These are phyloP conservation scores for Sanderia malayensis DNA, from an alignment of 30 jellyfish, hydroid and myxozoan genomes.

Conservation along the genomic window DNA sequence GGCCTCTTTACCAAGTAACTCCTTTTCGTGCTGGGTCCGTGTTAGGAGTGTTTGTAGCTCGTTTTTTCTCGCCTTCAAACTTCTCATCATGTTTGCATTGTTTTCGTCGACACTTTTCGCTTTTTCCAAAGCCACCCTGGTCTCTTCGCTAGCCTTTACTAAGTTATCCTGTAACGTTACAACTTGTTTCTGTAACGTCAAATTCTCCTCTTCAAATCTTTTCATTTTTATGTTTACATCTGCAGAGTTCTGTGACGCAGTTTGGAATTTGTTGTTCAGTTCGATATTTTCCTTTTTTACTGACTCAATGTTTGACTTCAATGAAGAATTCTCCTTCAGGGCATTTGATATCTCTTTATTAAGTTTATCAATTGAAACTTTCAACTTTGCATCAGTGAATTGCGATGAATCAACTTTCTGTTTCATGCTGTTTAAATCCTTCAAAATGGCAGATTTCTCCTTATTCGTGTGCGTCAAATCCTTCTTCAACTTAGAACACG, in stretches of 20 bases:
- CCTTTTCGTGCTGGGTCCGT: constrained; percentile 54
- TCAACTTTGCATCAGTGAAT: constrained; percentile 16
- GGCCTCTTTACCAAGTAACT: constrained; percentile 55
- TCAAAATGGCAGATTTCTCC: constrained; percentile 26
- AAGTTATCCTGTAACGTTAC: constrained; percentile 57
- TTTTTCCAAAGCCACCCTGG: constrained; percentile 31
- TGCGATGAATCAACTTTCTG: background rate
- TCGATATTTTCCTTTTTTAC: constrained; percentile 63
- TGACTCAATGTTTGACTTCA: constrained; percentile 40
- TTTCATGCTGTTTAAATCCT: constrained; percentile 15
- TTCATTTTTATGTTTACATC: constrained; percentile 14
- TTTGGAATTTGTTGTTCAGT: constrained; percentile 36
- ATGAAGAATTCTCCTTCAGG: constrained; percentile 48
- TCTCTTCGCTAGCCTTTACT: constrained; percentile 46
- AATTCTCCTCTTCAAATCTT: constrained; percentile 50
- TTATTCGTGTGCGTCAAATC: constrained; percentile 31
- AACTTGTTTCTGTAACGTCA: constrained; percentile 23
- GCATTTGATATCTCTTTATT: constrained; percentile 22
- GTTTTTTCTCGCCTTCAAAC: constrained; percentile 81
- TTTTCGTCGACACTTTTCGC: constrained; percentile 51
- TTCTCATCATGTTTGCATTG: constrained; percentile 56
- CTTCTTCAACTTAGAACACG: constrained; percentile 20
- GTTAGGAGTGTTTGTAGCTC: constrained; percentile 62
- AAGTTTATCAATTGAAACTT: constrained; percentile 35
- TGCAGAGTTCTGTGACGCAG: constrained; percentile 23